Conservation (phyloP, 2,797 vertebrate genomes). For the Myripristis jacobus region DNA sequence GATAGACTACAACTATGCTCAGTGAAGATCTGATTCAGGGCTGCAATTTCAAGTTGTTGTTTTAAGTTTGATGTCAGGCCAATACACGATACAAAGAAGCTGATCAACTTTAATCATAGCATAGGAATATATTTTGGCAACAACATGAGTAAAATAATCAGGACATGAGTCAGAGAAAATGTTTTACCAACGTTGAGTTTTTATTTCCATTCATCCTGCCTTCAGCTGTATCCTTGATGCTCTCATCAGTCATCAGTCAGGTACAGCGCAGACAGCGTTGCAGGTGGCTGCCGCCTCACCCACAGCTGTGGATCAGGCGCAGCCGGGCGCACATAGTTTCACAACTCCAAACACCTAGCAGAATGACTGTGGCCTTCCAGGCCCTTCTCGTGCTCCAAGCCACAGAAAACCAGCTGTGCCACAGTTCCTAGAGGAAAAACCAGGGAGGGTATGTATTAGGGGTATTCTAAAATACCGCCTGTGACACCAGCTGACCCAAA, state of each 20-base stretch:
- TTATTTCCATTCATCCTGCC: slow-evolving; percentile 75
- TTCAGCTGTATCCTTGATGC: slow-evolving; percentile 55
- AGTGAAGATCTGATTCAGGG: no score
- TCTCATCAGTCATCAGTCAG: slow-evolving; percentile 50
- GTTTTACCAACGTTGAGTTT: slow-evolving; percentile 69
- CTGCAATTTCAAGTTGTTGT: no score
- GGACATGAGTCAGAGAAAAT: slow-evolving; percentile 21
- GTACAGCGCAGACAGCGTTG: slow-evolving; percentile 36
- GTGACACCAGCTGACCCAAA: slow-evolving; percentile 43
- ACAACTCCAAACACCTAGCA: slow-evolving; percentile 43
- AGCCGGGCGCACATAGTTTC: slow-evolving; percentile 48
- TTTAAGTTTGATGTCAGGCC: no score
- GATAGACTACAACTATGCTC: no score
- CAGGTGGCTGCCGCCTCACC: slow-evolving; percentile 49
- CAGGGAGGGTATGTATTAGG: neutral
- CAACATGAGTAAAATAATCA: slow-evolving; percentile 4
- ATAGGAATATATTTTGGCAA: neutral
- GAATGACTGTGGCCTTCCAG: slow-evolving; percentile 47
- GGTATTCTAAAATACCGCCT: slow-evolving; percentile 25
- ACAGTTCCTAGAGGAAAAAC: slow-evolving; percentile 13
- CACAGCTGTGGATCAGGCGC: slow-evolving; percentile 34
- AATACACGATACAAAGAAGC: no score
- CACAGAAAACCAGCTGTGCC: slow-evolving; percentile 78
- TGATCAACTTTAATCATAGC: neutral
- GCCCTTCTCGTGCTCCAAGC: slow-evolving; percentile 46